A percentile compares a stretch with the other conserved stretches of the same genome.
Conservation (phyloP, 1,140 invertebrate genomes). For the Euura saliciscinereae region DNA sequence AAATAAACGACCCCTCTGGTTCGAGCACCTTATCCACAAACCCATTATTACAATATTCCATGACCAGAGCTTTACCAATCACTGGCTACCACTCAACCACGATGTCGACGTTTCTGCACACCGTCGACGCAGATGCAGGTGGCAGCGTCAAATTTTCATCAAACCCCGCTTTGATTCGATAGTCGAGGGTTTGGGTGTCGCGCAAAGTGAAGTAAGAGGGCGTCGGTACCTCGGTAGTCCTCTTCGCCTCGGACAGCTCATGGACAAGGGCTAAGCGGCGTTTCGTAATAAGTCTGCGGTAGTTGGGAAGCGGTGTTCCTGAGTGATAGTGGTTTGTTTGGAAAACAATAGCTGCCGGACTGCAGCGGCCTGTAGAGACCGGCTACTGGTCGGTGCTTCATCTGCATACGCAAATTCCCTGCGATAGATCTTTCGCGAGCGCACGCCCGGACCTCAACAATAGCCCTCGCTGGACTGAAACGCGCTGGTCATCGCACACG, state of each 20-base stretch:
- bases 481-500: too few species aligned
- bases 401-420: slow-evolving; percentile 52
- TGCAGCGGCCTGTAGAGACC: slow-evolving; percentile 27
- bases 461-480: slow-evolving; percentile 26
- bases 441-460: slow-evolving; percentile 42
- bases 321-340: slow-evolving; percentile 7
- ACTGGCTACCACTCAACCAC: too few species aligned
- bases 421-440: slow-evolving; percentile 49
- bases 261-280: background rate
- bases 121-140: too few species aligned
- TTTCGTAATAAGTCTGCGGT: background rate
- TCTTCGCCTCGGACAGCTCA: slow-evolving; percentile 6
- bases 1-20: background rate
- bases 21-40: too few species aligned
- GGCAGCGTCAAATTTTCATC: too few species aligned
- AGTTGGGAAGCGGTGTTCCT: background rate
- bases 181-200: background rate
- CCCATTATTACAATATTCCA: too few species aligned
- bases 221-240: background rate
- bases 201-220: slow-evolving; percentile 1
- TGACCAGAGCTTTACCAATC: too few species aligned
- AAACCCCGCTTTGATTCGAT: too few species aligned
- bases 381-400: slow-evolving; percentile 27
- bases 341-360: slow-evolving; percentile 42
- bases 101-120: too few species aligned